Evolutionary conservation across 2,113 vertebrate genomes (phyloP).

Genomic region (Varanus salvator): DNA sequence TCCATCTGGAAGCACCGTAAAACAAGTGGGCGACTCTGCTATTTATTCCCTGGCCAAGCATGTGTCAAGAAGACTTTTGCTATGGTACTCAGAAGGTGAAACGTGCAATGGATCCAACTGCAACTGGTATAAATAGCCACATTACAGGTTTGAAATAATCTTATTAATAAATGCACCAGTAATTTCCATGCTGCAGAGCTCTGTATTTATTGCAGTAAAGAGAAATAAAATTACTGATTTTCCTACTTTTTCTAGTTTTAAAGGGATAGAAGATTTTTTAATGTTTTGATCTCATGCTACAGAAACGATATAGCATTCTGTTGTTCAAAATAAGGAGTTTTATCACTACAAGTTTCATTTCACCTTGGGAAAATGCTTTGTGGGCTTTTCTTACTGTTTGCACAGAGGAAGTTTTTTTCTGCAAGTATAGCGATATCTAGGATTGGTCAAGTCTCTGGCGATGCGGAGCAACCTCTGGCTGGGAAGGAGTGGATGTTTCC

Average conservation of each 20-base stretch:
- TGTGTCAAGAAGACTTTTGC: neutral
- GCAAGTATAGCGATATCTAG: neutral
- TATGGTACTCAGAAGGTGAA: conserved; percentile 37
- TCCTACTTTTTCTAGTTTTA: conserved; percentile 44
- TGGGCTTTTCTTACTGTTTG: conserved; percentile 3
- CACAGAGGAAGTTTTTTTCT: neutral
- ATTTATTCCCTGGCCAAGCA: neutral
- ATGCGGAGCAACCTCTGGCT: neutral
- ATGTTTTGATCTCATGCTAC: neutral
- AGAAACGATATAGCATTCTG: neutral
- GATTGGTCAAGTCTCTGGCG: conserved; percentile 27
- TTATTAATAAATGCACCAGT: conserved; percentile 22
- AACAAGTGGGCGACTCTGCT: neutral
- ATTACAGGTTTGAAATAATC: conserved; percentile 36
- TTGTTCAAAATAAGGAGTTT: neutral
- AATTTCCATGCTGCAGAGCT: conserved; percentile 48
- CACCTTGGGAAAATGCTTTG: neutral
- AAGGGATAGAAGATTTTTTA: neutral
- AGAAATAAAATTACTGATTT: conserved; percentile 1
- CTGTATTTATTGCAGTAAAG: conserved; percentile 53
- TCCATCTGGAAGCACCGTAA: no score
- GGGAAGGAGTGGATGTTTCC: conserved; percentile 19
- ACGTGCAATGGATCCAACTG: neutral
- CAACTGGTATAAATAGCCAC: conserved; percentile 28
- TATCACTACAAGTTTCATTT: neutral